phyloP scores from a whole-genome alignment of 35 echinoderm and acorn worm genomes.

The Apostichopus parvimensis region DNA sequence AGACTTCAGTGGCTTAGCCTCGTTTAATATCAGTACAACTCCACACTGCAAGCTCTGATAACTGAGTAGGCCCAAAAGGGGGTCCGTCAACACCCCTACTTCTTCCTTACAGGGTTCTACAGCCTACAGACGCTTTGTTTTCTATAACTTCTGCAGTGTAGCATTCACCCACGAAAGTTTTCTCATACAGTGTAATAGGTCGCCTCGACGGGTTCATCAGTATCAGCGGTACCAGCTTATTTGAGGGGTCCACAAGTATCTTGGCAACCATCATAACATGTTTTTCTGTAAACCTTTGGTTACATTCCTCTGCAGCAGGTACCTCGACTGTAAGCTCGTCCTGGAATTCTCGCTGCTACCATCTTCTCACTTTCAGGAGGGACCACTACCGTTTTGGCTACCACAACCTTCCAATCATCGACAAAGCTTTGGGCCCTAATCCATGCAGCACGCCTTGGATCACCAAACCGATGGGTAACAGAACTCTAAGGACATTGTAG shows the following conservation, averaged over 20 bases:
- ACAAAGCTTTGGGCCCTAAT: not conserved
- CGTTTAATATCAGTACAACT: not conserved
- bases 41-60: not conserved
- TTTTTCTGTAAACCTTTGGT: not conserved
- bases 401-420: not conserved
- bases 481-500: no score
- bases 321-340: not conserved
- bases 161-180: conserved; percentile 15
- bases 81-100: not conserved
- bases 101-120: not conserved
- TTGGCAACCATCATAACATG: conserved; percentile 21
- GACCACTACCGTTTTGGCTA: no score
- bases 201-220: no score
- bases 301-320: not conserved
- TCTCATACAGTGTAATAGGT: not conserved
- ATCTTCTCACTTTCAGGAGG: not conserved
- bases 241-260: conserved; percentile 22
- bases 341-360: not conserved
- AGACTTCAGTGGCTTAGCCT: not conserved
- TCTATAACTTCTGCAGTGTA: not conserved
- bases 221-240: not conserved
- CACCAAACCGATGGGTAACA: no score
- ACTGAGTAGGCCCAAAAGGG: not conserved
- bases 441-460: no score
- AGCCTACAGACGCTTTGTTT: no score